Conservation (phyloP, 2,113 vertebrate species). For the Conger conger region DNA sequence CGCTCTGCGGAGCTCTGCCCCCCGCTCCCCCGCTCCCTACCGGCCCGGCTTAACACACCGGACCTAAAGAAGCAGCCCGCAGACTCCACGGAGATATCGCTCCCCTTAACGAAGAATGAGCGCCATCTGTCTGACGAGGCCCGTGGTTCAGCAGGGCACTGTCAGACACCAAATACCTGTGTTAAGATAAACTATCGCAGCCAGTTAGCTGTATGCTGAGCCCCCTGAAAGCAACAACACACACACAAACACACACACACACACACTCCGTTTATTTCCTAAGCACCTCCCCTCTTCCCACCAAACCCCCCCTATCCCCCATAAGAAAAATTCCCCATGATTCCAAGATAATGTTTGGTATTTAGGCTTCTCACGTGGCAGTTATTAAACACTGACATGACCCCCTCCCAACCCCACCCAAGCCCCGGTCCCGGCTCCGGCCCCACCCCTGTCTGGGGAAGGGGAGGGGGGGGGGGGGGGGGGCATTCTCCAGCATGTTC, state of each 20-base stretch:
- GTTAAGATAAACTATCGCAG: not conserved
- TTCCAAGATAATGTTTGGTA: constrained; percentile 28
- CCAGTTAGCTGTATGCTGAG: not conserved
- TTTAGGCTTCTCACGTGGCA: constrained; percentile 38
- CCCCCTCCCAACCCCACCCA: not conserved
- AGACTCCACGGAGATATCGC: not conserved
- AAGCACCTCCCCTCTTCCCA: not conserved
- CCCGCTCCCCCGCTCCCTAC: not conserved
- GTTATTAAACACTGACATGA: constrained; percentile 46
- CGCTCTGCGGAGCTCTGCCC: not conserved
- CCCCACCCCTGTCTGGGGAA: constrained; percentile 9
- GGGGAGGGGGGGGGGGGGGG: constrained; percentile 25
- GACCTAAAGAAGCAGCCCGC: constrained; percentile 1
- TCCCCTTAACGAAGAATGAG: not conserved
- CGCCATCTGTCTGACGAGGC: not conserved
- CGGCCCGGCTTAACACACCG: not conserved
- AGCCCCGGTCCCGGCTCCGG: too few relatives aligned
- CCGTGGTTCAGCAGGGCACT: not conserved
- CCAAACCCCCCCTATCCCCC: not conserved
- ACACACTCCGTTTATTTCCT: too few relatives aligned
- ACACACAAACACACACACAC: too few relatives aligned
- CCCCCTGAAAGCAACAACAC: not conserved
- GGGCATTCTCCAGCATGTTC: constrained; percentile 30
- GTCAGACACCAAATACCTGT: not conserved
- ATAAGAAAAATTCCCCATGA: not conserved